Evolutionary conservation across 2,113 vertebrate species (phyloP), one percentile per base, ranked within the genome.

Genomic region (Melanerpes formicivorus): DNA sequence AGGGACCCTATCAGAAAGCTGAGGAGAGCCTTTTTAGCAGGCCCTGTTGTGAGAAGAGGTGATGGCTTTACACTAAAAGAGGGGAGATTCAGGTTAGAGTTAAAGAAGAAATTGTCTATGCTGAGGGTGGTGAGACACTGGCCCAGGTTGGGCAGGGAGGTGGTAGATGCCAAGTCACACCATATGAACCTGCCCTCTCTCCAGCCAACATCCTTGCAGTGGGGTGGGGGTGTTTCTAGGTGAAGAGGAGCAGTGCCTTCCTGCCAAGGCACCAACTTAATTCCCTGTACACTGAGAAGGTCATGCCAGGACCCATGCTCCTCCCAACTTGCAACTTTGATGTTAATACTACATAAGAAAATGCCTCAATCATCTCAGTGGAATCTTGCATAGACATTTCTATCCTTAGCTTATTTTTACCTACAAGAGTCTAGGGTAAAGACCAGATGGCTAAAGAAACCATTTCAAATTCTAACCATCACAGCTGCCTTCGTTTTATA

Each of bases 401-500:
- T 55, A 55, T 8, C 55, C 56, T 88, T 86, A 73, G 37, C n/a
- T 87, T 77, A 76, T 69, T 72, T 84, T 76, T 32, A 80, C 56
- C 42, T 85, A 34, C 18, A 59, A 80, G 32, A 66, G 52, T 63
- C 74, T 81, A 52, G 3, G 27, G 74, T 77, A 90, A 89, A 93
- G 81, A 84, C 63, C 48, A 84, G 11, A 62, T 83, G 72, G 44
- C 75, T 93, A 78, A 92, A 94, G 86, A 90, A 95, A 71, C 63
- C 12, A 58, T 84, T 95, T 94, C 56, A 85, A 42, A 74, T 82
- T 29, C n/a, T 93, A 75, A 37, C 54, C n/a, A 80, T 77, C 63
- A 44, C 4, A 44, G 70, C 71, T 92, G 81, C 90, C 96, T 97
- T 97, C 76, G 58, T 95, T 95, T 97, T 97, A 97, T 83, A 93